These are phyloP conservation scores for Physella acuta DNA, from an alignment of 1,140 invertebrate species.

Conservation along the genomic window DNA sequence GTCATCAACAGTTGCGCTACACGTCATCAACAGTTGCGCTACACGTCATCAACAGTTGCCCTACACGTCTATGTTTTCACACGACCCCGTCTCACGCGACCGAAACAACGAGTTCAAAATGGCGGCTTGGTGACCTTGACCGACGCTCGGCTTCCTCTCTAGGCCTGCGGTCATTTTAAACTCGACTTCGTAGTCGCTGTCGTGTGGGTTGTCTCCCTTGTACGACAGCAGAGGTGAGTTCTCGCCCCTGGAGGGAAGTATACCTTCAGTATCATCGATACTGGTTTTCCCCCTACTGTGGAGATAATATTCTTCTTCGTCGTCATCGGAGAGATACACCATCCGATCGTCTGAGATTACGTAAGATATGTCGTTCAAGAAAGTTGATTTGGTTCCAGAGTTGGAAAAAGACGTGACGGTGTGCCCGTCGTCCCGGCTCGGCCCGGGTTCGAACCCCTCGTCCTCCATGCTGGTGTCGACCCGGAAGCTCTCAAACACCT, in stretches of 20 bases:
- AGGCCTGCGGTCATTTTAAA: neutral
- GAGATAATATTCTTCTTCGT: no score
- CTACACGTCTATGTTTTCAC: conserved; percentile 10
- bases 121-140: conserved; percentile 11
- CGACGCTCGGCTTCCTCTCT: neutral
- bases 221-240: neutral
- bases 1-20: no score
- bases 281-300: no score
- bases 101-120: conserved; percentile 1
- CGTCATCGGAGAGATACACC: neutral
- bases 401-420: no score
- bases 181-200: neutral
- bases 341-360: neutral
- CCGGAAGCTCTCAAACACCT: conserved; percentile 25
- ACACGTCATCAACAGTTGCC: no score
- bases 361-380: neutral
- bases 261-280: neutral
- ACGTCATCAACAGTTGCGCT: no score
- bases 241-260: neutral
- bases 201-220: neutral
- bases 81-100: neutral
- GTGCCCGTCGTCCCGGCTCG: no score
- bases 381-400: no score
- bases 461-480: neutral
- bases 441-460: neutral